These are phyloP conservation scores for Theocolax elegans DNA, from an alignment of 1,140 invertebrate genomes.

Conservation along the genomic window DNA sequence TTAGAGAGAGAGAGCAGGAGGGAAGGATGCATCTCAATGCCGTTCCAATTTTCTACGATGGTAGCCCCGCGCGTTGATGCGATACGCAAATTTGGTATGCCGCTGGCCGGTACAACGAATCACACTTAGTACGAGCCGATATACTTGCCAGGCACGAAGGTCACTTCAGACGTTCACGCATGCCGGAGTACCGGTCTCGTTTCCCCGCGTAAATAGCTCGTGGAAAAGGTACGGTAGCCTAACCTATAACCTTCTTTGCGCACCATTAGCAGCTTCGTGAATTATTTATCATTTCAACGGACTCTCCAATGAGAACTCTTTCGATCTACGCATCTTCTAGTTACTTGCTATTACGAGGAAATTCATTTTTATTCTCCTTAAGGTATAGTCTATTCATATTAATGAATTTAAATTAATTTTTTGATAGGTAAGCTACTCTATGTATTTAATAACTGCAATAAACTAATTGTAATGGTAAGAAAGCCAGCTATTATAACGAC, in stretches of 20 bases:
- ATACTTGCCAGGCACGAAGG: not conserved
- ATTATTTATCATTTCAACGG: constrained; percentile 41
- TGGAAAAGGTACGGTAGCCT: constrained; percentile 39
- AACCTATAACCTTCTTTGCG: constrained; percentile 48
- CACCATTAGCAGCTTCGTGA: constrained; percentile 37
- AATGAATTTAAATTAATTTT: too few relatives aligned
- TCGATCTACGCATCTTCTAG: too few relatives aligned
- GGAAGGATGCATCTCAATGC: constrained; percentile 39
- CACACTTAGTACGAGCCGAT: constrained; percentile 58
- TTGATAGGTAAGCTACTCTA: too few relatives aligned
- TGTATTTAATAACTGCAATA: too few relatives aligned
- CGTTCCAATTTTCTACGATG: constrained; percentile 39
- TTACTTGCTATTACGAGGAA: too few relatives aligned
- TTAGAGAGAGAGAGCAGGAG: too few relatives aligned
- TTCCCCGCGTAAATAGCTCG: not conserved
- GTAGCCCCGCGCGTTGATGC: constrained; percentile 48
- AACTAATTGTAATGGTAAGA: too few relatives aligned
- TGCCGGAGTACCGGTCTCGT: not conserved
- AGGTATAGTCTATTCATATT: too few relatives aligned
- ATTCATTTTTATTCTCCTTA: too few relatives aligned
- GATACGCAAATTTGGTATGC: constrained; percentile 53
- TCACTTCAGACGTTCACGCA: too few relatives aligned
- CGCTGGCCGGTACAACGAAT: constrained; percentile 57
- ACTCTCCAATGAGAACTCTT: too few relatives aligned
- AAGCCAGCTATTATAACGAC: too few relatives aligned